Evolutionary conservation across 2,113 vertebrate species (phyloP).

Genomic region (Myiozetetes cayanensis): DNA sequence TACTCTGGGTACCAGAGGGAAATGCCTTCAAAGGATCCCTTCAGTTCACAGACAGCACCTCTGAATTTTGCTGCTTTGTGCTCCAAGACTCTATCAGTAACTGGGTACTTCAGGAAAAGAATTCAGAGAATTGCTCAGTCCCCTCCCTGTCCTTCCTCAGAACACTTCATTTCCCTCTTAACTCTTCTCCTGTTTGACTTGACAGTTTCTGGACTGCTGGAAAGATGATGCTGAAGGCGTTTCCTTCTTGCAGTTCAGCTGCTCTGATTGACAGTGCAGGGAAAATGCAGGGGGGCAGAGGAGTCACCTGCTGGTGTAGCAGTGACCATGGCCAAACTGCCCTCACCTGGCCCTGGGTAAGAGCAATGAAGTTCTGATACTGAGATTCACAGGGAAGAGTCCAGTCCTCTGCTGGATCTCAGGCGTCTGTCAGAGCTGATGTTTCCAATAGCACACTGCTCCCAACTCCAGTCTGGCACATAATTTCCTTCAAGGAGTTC

Average conservation of each 20-base stretch:
- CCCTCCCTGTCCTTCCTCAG: background rate
- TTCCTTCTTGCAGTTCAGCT: background rate
- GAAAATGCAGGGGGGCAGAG: background rate
- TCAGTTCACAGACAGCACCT: background rate
- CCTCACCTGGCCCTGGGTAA: background rate
- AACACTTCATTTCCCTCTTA: slow-evolving; percentile 3
- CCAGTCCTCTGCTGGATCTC: background rate
- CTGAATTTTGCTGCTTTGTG: background rate
- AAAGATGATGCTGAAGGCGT: slow-evolving; percentile 18
- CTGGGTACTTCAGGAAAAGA: background rate
- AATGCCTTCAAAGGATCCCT: slow-evolving; percentile 6
- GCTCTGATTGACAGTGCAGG: slow-evolving; percentile 3
- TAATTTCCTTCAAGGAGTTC: background rate
- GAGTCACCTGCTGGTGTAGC: background rate
- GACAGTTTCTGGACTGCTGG: slow-evolving; percentile 45
- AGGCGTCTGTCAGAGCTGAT: background rate
- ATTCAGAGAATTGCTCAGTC: slow-evolving; percentile 10
- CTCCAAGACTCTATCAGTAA: background rate
- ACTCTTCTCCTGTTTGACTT: slow-evolving; percentile 12
- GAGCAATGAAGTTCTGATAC: background rate
- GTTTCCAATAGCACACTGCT: background rate
- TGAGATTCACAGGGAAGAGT: background rate
- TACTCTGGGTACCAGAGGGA: background rate
- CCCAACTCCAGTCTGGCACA: background rate
- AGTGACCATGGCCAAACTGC: background rate